Conservation (phyloP, 2,797 vertebrate species). For the Phrynocephalus forsythii region DNA sequence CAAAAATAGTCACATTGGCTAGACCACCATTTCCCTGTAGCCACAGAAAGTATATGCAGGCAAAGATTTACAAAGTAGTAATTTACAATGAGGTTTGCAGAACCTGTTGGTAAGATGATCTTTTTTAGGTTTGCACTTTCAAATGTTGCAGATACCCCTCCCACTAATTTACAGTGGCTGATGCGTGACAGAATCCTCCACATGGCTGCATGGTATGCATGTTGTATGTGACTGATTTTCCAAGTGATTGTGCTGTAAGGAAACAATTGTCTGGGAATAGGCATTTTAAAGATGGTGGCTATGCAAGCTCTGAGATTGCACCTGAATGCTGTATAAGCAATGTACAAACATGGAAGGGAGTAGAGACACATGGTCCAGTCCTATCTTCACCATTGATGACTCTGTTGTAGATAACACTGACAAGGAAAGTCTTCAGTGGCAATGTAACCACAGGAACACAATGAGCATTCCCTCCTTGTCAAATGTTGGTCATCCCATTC, state of each 20-base stretch:
- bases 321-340: neutral
- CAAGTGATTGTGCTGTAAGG: neutral
- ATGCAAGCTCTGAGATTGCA: neutral
- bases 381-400: neutral
- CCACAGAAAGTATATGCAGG: neutral
- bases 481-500: neutral
- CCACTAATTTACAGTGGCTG: neutral
- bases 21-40: neutral
- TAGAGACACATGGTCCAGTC: neutral
- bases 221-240: neutral
- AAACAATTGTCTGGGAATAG: neutral
- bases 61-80: neutral
- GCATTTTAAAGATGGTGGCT: neutral
- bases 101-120: neutral
- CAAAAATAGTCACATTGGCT: no score
- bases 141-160: conserved; percentile 1
- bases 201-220: neutral
- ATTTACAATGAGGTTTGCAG: neutral
- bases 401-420: neutral
- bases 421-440: neutral
- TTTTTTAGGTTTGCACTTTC: neutral
- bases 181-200: neutral
- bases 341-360: neutral
- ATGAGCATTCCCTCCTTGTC: neutral
- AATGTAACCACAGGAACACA: neutral